Percentiles rank a stretch among this genome's conserved stretches.
Evolutionary conservation across 2,113 vertebrate species (phyloP).

Genomic region (Daubentonia madagascariensis): DNA sequence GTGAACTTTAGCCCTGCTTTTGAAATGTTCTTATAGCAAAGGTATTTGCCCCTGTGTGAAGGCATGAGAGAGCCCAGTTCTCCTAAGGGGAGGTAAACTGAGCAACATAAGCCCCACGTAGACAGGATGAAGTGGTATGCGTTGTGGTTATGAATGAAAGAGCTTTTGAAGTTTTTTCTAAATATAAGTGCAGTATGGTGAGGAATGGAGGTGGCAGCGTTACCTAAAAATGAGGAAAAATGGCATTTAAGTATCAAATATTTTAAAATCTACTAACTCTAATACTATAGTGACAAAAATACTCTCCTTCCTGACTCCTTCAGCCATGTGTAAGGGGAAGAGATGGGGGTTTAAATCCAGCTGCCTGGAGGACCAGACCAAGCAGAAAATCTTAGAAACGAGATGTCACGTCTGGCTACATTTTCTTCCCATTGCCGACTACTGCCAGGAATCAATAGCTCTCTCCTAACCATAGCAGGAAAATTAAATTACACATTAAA

Average conservation of each 20-base stretch:
- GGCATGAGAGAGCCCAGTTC: neutral
- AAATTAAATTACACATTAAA: constrained; percentile 60
- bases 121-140: neutral
- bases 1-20: neutral
- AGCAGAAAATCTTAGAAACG: neutral
- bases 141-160: neutral
- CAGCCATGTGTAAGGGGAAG: neutral
- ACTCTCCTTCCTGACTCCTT: neutral
- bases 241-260: neutral
- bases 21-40: neutral
- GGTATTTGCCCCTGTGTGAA: neutral
- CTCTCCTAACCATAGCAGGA: constrained; percentile 55
- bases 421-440: constrained; percentile 29
- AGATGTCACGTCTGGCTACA: neutral
- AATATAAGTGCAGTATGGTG: neutral
- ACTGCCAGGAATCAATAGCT: constrained; percentile 65
- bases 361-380: neutral
- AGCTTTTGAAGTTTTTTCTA: neutral
- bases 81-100: neutral
- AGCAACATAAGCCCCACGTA: neutral
- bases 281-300: neutral
- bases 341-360: neutral
- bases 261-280: neutral
- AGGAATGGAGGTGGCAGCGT: neutral
- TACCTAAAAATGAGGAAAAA: neutral